These are phyloP conservation scores for Magallana gigas DNA, from an alignment of 1,140 invertebrate species.

Conservation along the genomic window DNA sequence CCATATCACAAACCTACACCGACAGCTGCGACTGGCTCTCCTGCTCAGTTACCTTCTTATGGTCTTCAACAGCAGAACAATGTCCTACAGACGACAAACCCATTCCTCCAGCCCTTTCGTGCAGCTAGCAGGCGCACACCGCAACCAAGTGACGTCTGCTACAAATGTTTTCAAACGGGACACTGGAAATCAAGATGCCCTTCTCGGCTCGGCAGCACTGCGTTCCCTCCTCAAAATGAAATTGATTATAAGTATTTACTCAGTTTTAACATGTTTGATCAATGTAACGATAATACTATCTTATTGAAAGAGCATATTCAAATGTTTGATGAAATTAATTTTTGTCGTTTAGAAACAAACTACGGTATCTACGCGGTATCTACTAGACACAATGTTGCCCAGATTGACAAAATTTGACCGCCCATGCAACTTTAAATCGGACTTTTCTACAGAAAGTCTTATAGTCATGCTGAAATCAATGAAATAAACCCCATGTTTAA, in stretches of 20 bases:
- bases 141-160: background rate
- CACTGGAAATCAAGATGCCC: background rate
- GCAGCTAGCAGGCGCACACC: background rate
- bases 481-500: too few relatives aligned
- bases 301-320: background rate
- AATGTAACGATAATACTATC: background rate
- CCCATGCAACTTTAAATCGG: too few relatives aligned
- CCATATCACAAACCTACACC: background rate
- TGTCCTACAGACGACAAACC: too few relatives aligned
- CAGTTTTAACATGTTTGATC: background rate
- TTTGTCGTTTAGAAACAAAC: background rate
- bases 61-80: background rate
- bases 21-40: background rate
- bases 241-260: background rate
- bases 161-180: background rate
- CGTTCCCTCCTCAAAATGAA: background rate
- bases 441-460: too few relatives aligned
- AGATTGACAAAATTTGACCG: too few relatives aligned
- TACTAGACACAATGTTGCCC: too few relatives aligned
- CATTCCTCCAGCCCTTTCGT: background rate
- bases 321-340: background rate
- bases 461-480: too few relatives aligned
- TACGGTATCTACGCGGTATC: too few relatives aligned
- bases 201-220: background rate
- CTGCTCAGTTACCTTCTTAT: background rate